These are phyloP conservation scores for Heliopora coerulea DNA, from an alignment of 92 coral and sea anemone genomes.

Conservation along the genomic window DNA sequence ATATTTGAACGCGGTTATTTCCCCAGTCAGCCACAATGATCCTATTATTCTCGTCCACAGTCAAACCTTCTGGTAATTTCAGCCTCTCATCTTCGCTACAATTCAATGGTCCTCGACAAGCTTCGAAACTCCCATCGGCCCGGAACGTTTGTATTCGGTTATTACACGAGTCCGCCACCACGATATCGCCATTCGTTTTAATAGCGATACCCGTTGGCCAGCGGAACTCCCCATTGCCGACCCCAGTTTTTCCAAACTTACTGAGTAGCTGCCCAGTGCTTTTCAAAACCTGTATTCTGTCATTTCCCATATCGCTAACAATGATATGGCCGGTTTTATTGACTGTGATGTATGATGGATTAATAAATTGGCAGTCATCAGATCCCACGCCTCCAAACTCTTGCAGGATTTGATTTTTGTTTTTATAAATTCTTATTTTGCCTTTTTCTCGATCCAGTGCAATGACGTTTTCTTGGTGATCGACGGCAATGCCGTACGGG, in stretches of 20 bases:
- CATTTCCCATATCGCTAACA: conserved; percentile 94
- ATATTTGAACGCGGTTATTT: conserved; percentile 89
- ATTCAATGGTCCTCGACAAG: conserved; percentile 68
- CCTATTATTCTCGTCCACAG: conserved; percentile 61
- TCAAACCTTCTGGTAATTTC: conserved; percentile 88
- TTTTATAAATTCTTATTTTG: conserved; percentile 71
- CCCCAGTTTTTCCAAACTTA: conserved; percentile 82
- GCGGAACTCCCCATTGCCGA: conserved; percentile 77
- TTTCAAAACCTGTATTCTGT: conserved; percentile 87
- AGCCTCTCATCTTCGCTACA: conserved; percentile 71
- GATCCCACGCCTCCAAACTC: conserved; percentile 90
- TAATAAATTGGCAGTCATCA: conserved; percentile 80
- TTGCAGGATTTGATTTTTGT: conserved; percentile 56
- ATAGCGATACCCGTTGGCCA: conserved; percentile 97
- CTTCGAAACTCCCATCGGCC: conserved; percentile 72
- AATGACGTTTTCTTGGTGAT: conserved; percentile 64
- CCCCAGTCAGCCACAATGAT: conserved; percentile 97
- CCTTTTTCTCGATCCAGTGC: conserved; percentile 91
- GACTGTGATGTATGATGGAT: conserved; percentile 80
- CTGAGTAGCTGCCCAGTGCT: conserved; percentile 73
- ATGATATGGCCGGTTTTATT: conserved; percentile 78
- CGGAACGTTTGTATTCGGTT: conserved; percentile 86
- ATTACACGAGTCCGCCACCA: conserved; percentile 93
- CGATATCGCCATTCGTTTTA: conserved; percentile 68
- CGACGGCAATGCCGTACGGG: conserved; percentile 86